Base-by-base conservation (phyloP, 2,113 vertebrate species). In the Saguinus midas region DNA sequence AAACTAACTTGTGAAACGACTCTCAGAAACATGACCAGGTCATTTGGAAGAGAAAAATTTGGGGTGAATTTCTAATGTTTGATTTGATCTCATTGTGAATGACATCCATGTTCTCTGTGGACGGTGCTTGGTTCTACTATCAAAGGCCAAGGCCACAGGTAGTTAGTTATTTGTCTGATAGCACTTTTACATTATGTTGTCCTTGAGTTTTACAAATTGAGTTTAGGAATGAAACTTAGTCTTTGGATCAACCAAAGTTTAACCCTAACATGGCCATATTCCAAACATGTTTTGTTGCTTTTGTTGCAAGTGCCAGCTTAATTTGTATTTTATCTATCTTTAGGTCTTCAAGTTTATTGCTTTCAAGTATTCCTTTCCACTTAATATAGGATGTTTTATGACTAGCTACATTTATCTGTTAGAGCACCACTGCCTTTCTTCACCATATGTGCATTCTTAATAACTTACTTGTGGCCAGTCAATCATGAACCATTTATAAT, bases 401-500 rank as follows among this genome's bases (percentile, higher is more conserved):
- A 91, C 48, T 50, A 61, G 57, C 78, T 94, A 84, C 45, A 72
- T 61, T 97, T 85, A 48, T 95, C 57, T 87, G 72, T 48, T 88
- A 3, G 17, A 79, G 17, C 27, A 76, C 58, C 29, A 58, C 72
- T 68, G 61, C 37, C 43, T 92, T 87, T 90, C 89, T 91, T 92
- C 78, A 92, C 84, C 87, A 92, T 94, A 96, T 96, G 92, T 96
- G 88, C 95, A 96, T 97, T 86, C 96, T 94, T 96, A 96, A 95
- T 97, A 97, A 95, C 18, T 97, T 96, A 94, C 94, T 97, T 92
- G 87, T 96, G 92, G 94, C 95, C 96, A 97, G 96, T 97, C 97
- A 97, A 86, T 97, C 95, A 97, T 86, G 90, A 96, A 95, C 97
- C 92, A 95, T 98, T 97, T 96, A 96, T 97, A 97, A 97, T 98